Percentiles rank a stretch among this genome's conserved stretches.
These are phyloP conservation scores for Synergus laeviventris DNA, from an alignment of 2,888 invertebrate genomes.

Conservation along the genomic window DNA sequence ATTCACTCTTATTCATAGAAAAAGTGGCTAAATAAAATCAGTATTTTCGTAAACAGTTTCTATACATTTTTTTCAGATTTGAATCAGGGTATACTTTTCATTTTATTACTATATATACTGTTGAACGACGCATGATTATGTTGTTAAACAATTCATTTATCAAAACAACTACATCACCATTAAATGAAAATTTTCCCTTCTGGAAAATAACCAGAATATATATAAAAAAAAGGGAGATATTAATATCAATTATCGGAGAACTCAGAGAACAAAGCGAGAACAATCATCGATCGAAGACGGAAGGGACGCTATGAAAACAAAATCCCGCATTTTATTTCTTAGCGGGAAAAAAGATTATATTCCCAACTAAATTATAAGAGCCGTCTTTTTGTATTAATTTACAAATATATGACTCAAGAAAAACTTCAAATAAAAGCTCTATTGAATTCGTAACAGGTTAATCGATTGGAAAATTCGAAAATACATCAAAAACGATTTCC, in stretches of 20 bases:
- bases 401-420: neutral
- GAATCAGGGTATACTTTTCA: too few relatives aligned
- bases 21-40: too few relatives aligned
- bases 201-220: neutral
- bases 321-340: slow-evolving; percentile 16
- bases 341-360: neutral
- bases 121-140: too few relatives aligned
- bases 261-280: neutral
- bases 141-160: neutral
- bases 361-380: neutral
- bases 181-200: neutral
- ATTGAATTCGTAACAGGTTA: neutral
- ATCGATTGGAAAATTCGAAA: neutral
- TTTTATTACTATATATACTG: too few relatives aligned
- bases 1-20: neutral
- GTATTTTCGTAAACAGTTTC: too few relatives aligned
- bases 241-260: neutral
- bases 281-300: neutral
- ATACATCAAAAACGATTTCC: slow-evolving; percentile 61
- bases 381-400: too few relatives aligned
- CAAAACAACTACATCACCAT: neutral
- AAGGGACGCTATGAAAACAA: slow-evolving; percentile 11
- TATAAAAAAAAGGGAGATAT: neutral
- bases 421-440: neutral
- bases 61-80: too few relatives aligned